Evolutionary conservation across 2,113 vertebrate genomes (phyloP), one percentile per base, ranked within the genome.

Genomic region (Kryptolebias marmoratus): DNA sequence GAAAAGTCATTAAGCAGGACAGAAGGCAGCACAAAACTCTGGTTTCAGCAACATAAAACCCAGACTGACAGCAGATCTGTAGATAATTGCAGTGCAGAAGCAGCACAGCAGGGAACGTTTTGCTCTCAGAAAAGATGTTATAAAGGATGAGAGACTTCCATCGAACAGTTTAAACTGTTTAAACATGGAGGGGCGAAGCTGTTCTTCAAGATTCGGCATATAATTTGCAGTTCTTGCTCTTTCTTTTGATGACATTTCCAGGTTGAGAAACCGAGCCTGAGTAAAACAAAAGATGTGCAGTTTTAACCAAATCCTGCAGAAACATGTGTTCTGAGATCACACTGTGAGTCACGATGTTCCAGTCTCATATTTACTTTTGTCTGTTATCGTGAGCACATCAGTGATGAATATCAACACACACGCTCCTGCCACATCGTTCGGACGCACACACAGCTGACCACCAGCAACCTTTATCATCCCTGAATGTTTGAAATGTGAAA

Each of bases 321-420:
- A 52, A 10, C 56, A 32, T 13, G 56, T 31, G 15, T 31, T 52
- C 31, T 18, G n/a, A 27, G 66, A 44, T 44, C 53, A 32, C 53
- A 32, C 28, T 48, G 39, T 7, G n/a, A 49, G 28, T 64, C 11
- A 52, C 16, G 39, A 64, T 68, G 56, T 64, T 55, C 58, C 30
- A 52, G 36, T 30, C 36, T 75, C 52, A 50, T 50, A 52, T 73
- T 70, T 71, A 54, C 58, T 74, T 71, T 67, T n/a, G 12, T 68
- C 62, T 68, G 54, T 45, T 53, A 18, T 58, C 8, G 71, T 55
- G 45, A 59, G 49, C 27, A 0, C 0, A 8, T 74, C 64, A 61
- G 52, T 52, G 59, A 68, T 62, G 64, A 63, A 44, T 47, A 68
- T 79, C 61, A 16, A 16, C 15, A 57, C 36, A 53, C 49, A 66